phyloP scores from a whole-genome alignment of 1,140 invertebrate species.

The Conus ventricosus region DNA sequence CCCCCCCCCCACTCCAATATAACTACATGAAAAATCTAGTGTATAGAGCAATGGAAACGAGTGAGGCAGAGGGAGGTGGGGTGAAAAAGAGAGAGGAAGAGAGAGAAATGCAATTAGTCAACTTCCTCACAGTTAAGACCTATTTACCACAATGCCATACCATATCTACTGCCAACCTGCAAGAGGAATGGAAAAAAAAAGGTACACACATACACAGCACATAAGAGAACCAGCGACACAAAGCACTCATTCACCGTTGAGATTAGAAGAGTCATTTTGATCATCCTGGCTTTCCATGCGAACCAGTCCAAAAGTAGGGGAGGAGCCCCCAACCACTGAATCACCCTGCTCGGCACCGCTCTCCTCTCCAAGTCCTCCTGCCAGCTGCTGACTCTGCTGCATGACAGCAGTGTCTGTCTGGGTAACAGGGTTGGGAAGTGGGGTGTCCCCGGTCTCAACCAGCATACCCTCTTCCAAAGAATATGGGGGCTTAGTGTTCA shows the following conservation, averaged over 20 bases:
- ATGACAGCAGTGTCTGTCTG: slow-evolving; percentile 29
- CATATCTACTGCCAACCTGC: not conserved
- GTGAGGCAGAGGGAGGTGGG: too few species aligned
- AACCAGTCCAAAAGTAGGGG: slow-evolving; percentile 12
- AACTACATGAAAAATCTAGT: too few species aligned
- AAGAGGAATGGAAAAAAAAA: not conserved
- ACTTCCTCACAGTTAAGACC: too few species aligned
- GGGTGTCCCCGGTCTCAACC: slow-evolving; percentile 9
- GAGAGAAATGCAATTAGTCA: too few species aligned
- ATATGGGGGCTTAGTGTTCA: not conserved
- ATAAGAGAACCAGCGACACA: not conserved
- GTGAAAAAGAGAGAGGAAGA: too few species aligned
- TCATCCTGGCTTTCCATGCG: slow-evolving; percentile 35
- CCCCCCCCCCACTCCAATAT: too few species aligned
- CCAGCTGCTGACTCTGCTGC: not conserved
- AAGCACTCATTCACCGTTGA: slow-evolving; percentile 31
- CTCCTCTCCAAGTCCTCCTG: not conserved
- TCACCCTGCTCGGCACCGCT: not conserved
- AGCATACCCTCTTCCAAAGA: not conserved
- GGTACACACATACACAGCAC: not conserved
- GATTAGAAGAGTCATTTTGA: slow-evolving; percentile 3
- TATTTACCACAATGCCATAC: not conserved
- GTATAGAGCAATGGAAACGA: too few species aligned
- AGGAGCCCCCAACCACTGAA: not conserved
- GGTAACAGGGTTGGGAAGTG: slow-evolving; percentile 17